A percentile compares a stretch with the other conserved stretches of the same genome.
Evolutionary conservation across 2,797 vertebrate species (phyloP).

Genomic region (Nothura maculosa): DNA sequence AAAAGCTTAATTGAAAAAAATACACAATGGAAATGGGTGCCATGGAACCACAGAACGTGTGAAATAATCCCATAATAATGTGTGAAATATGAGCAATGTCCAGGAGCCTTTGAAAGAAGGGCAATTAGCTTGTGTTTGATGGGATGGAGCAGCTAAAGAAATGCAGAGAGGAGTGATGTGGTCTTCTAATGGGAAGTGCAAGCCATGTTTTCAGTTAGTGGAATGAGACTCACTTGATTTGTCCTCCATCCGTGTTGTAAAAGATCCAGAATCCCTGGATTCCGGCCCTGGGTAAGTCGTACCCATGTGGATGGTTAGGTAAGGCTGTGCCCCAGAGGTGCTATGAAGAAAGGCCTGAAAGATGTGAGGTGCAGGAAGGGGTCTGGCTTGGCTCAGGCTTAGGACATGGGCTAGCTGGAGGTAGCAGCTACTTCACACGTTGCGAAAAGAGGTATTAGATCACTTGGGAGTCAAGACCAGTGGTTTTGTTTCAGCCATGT

Average conservation of each 20-base stretch:
- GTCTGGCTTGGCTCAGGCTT: not conserved
- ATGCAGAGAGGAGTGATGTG: not conserved
- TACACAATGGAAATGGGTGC: constrained; percentile 7
- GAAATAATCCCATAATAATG: not conserved
- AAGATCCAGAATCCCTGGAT: not conserved
- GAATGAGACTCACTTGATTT: not conserved
- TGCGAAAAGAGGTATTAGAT: not conserved
- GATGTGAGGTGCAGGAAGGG: not conserved
- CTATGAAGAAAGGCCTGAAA: not conserved
- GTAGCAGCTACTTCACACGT: not conserved
- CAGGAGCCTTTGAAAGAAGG: not conserved
- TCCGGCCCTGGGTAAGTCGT: not conserved
- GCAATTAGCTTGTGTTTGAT: constrained; percentile 55
- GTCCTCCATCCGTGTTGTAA: not conserved
- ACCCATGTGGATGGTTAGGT: not conserved
- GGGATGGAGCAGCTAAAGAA: constrained; percentile 6
- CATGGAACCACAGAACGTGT: not conserved
- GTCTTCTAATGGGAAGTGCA: not conserved
- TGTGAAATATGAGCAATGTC: not conserved
- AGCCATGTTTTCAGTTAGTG: not conserved
- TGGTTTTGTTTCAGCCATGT: not conserved
- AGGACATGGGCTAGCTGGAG: not conserved
- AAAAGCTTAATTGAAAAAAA: not conserved
- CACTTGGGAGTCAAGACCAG: not conserved
- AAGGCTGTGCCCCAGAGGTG: not conserved